A percentile compares a stretch with the other conserved stretches of the same genome.
phyloP scores from a whole-genome alignment of 2,797 vertebrate species.

The Sparidentex hasta region DNA sequence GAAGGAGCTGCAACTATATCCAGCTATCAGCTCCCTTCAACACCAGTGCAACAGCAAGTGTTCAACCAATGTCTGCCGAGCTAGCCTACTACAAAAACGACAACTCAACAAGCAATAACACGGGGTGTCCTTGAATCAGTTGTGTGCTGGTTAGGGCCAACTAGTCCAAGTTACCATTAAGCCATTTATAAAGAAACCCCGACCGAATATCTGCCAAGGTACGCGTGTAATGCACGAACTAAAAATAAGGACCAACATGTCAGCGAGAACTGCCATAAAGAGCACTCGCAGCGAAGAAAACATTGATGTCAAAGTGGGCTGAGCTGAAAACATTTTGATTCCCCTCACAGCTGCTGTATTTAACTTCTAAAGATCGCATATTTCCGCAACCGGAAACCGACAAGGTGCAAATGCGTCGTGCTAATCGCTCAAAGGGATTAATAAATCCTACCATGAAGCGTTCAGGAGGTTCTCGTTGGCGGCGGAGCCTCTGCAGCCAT shows the following conservation, averaged over 20 bases:
- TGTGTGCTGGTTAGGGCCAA: not conserved
- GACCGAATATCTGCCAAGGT: not conserved
- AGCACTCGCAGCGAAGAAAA: slow-evolving; percentile 44
- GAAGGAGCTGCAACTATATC: slow-evolving; percentile 29
- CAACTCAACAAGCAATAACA: slow-evolving; percentile 47
- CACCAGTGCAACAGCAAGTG: slow-evolving; percentile 34
- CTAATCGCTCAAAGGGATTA: not conserved
- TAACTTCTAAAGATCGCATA: slow-evolving; percentile 10
- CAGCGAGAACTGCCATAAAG: slow-evolving; percentile 14
- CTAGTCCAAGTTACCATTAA: not conserved
- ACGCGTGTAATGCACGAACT: not conserved
- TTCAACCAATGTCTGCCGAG: slow-evolving; percentile 28
- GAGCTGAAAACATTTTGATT: slow-evolving; percentile 47
- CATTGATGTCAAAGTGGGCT: slow-evolving; percentile 75
- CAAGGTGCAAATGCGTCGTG: not conserved
- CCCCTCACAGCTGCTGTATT: slow-evolving; percentile 27
- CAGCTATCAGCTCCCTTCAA: slow-evolving; percentile 47
- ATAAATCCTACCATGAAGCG: slow-evolving; percentile 79
- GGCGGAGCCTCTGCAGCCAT: slow-evolving; percentile 87
- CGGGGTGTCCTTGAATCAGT: slow-evolving; percentile 54
- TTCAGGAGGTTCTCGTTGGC: slow-evolving; percentile 77
- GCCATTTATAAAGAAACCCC: not conserved
- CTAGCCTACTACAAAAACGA: slow-evolving; percentile 15
- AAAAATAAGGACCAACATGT: not conserved
- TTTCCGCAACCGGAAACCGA: not conserved